Base-by-base conservation (phyloP, 1,140 invertebrate genomes). In the Trichogramma pretiosum region DNA sequence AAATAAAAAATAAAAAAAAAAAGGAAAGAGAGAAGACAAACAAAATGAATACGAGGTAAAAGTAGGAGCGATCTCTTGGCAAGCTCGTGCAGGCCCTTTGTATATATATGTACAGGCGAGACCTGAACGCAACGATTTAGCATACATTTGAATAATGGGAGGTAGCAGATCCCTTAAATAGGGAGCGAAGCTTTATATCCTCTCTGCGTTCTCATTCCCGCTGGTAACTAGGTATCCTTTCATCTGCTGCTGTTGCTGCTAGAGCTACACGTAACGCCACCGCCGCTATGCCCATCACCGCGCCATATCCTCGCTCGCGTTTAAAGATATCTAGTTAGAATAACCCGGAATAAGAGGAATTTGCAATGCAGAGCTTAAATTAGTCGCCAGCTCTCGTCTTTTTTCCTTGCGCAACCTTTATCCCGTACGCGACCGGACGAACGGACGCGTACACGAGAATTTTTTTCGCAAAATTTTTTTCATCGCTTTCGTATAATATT, bases 281-380 rank as follows among this genome's bases (percentile, higher is more conserved):
- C 30, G 36, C n/a, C 45, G 41, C 49, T 24, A 34, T 11, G 9
- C 35, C 38, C 23, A 5, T 24, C 44, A 42, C 49, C 50, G 41
- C 40, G 36, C 46, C 51, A 32, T 47, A 47, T 50, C 48, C 51
- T 42, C 54, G 30, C 46, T 52, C 46, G 54, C 67, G 63, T 68
- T 72, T 70, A 70, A 72, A 68, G 67, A 72, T 70, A 72, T 70
- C 70, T 70, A 67, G 67, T 69, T 70, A 69, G 70, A 72, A 70
- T 70, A 72, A 72, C 64, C 30, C 48, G 62, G 52, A 63, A 64
- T 67, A 64, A 69, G 61, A 60, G 67, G 68, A 64, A 72, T 72
- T 72, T 72, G 67, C 68, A 72, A 72, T 70, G 69, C 69, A 70
- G 69, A 70, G 69, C 64, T 70, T 72, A 72, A 72, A 70, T 68